Base-by-base conservation (phyloP, 2,113 vertebrate species). In the Odocoileus virginianus region DNA sequence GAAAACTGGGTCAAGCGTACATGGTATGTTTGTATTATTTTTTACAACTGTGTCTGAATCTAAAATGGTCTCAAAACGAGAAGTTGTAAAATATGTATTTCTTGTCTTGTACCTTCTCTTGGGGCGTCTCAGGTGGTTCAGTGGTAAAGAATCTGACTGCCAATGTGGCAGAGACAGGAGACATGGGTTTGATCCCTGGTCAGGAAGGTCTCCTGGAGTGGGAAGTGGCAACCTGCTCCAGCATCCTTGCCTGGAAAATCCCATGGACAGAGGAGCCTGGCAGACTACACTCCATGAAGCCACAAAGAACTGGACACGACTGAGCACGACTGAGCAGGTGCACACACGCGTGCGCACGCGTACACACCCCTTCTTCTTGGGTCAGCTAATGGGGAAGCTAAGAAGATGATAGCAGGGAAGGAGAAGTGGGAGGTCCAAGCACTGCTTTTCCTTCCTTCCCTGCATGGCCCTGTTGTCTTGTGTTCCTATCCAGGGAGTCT, bases 261-360 rank as follows among this genome's bases (percentile, higher is more conserved):
- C 71, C 11, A 3, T 25, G 36, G 55, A 74, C 71, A 40, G 21
- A 74, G 71, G 19, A 74, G 71, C 71, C 36, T 43, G 36, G 36
- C 6, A 13, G 71, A 6, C 11, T 7, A 43, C 36, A 43, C 14
- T 43, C 71, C 71, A 14, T 7, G n/a, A 43, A 43, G 21, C 36
- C 71, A 74, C 36, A 40, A 74, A 74, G 71, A 25, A 11, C 21
- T 40, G 36, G 21, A 43, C 36, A 25, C 3, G 11, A 74, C 67
- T 43, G 36, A 43, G 3, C 21, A 23, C 0, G 0, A 50, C 47
- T 50, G 47, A 50, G 47, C 47, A 50, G 0, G 10, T 19, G 33
- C 0, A 0, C 0, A 1, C 16, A 16, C 33, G 5, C 16, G 4
- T 1, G 0, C 7, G 3, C 60, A 16, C 1, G 3, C 60, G 10